Conservation (phyloP, 2,888 invertebrate species). For the Mechanitis messenoides region DNA sequence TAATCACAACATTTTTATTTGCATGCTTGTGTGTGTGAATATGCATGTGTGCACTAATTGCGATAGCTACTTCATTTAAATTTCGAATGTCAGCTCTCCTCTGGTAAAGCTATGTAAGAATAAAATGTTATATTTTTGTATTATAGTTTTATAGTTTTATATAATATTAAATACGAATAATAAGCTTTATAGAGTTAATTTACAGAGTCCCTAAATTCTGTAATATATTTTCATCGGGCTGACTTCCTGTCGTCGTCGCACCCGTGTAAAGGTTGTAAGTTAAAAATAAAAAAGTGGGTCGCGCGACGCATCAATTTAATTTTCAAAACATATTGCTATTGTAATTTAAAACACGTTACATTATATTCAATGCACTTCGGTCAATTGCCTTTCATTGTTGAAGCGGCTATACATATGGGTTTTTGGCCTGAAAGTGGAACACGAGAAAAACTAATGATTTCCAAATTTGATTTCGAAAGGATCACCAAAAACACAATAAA, state of each 20-base stretch:
- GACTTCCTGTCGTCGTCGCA: slow-evolving; percentile 2
- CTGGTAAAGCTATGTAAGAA: slow-evolving; percentile 48
- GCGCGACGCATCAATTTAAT: slow-evolving; percentile 27
- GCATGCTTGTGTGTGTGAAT: slow-evolving; percentile 46
- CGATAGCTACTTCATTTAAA: slow-evolving; percentile 77
- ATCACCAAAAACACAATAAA: slow-evolving; percentile 10
- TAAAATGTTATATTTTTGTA: slow-evolving; percentile 33
- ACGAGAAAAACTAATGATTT: slow-evolving; percentile 18
- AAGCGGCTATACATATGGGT: slow-evolving; percentile 14
- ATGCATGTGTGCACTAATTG: slow-evolving; percentile 60
- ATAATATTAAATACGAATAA: neutral
- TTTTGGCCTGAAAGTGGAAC: slow-evolving; percentile 22
- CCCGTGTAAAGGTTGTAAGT: neutral
- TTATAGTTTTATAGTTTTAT: slow-evolving; percentile 12
- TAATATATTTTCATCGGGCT: neutral
- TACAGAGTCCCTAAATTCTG: neutral
- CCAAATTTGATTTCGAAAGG: slow-evolving; percentile 17
- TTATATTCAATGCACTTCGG: slow-evolving; percentile 25
- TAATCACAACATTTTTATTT: slow-evolving; percentile 70
- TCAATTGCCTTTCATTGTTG: slow-evolving; percentile 26
- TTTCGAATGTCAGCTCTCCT: slow-evolving; percentile 66
- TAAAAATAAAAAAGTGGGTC: slow-evolving; percentile 13
- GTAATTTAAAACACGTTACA: slow-evolving; percentile 24
- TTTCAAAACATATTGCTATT: slow-evolving; percentile 25
- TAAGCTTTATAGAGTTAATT: too few relatives aligned